Percentiles rank a stretch among this genome's conserved stretches.
Conservation (phyloP, 1,140 invertebrate species). For the Drosophila pandora region DNA sequence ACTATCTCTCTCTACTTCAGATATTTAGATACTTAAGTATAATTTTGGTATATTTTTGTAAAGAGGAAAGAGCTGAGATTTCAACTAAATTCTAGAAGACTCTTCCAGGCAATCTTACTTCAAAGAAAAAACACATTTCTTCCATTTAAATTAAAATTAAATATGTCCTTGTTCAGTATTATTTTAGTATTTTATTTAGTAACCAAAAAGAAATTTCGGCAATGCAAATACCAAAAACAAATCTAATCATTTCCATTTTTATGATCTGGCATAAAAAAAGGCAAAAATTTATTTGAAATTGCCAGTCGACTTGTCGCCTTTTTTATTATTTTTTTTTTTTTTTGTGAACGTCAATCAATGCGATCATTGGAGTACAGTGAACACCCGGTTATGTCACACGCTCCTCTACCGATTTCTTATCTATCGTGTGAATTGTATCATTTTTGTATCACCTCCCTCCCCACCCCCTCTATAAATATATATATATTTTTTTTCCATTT, state of each 20-base stretch:
- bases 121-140: no score
- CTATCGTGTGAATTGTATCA: constrained; percentile 31
- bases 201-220: constrained; percentile 13
- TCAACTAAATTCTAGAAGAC: no score
- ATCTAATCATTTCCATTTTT: constrained; percentile 21
- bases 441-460: neutral
- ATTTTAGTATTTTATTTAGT: no score
- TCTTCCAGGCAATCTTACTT: no score
- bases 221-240: neutral
- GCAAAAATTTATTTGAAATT: neutral
- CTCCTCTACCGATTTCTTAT: constrained; percentile 3
- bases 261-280: neutral
- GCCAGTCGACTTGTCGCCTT: constrained; percentile 60
- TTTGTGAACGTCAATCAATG: constrained; percentile 49
- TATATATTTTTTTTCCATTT: neutral
- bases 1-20: no score
- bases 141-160: no score
- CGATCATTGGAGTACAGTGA: constrained; percentile 11
- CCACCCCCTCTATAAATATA: neutral
- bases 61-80: no score
- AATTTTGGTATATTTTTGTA: no score
- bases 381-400: constrained; percentile 38
- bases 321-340: constrained; percentile 10
- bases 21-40: no score
- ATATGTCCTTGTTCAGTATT: no score